A percentile compares a stretch with the other conserved stretches of the same genome.
phyloP scores from a whole-genome alignment of 2,888 invertebrate species.

The Formica aserva region DNA sequence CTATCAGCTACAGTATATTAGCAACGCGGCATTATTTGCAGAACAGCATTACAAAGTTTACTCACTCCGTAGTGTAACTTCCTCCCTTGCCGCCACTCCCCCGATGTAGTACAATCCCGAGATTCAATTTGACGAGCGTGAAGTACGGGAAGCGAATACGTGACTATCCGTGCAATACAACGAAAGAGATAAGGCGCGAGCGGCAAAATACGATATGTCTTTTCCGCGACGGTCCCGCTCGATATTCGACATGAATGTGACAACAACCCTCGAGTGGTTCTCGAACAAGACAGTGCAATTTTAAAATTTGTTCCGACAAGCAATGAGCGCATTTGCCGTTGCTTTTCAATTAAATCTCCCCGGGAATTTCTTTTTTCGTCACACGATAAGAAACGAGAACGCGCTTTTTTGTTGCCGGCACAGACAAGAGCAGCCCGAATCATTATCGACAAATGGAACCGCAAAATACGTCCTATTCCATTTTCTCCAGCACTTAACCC shows the following conservation, averaged over 20 bases:
- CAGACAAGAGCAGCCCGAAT: not conserved
- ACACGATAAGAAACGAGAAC: not conserved
- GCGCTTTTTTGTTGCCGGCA: not conserved
- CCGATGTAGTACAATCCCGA: conserved; percentile 20
- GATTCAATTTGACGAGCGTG: conserved; percentile 29
- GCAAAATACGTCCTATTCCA: conserved; percentile 9
- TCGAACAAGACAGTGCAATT: not conserved
- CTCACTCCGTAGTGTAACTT: conserved; percentile 9
- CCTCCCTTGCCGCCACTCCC: not conserved
- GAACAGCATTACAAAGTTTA: conserved; percentile 27
- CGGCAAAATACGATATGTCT: not conserved
- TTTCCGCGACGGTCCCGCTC: not conserved
- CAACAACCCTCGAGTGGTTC: not conserved
- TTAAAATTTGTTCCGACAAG: not conserved
- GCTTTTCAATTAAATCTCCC: not conserved
- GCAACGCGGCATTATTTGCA: conserved; percentile 15
- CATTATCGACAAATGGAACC: conserved; percentile 9
- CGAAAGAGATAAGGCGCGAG: not conserved
- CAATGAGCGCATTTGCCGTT: not conserved
- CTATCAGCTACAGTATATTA: not conserved
- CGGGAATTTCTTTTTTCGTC: not conserved
- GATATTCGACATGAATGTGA: not conserved
- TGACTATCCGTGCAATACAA: conserved; percentile 5
- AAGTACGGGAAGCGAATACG: not conserved
- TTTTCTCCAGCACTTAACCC: conserved; percentile 9